Evolutionary conservation across 2,113 vertebrate genomes (phyloP).

Genomic region (Trinectes maculatus): DNA sequence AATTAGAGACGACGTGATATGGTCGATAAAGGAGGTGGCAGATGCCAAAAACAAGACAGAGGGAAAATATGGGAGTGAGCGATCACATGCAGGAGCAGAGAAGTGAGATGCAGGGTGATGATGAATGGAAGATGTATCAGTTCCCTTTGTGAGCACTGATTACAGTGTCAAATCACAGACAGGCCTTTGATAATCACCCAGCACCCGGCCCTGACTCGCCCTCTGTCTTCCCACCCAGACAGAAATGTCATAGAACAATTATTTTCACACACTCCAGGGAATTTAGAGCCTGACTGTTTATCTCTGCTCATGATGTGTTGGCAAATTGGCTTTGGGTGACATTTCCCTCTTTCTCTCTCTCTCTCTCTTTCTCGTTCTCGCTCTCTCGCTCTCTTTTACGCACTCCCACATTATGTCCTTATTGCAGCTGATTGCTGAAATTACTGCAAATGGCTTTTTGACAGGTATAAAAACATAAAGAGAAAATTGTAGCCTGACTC

Average conservation of each 20-base stretch:
- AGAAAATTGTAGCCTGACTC: too few species aligned
- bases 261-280: slow-evolving; percentile 36
- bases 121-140: slow-evolving; percentile 47
- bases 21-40: too few species aligned
- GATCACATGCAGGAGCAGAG: neutral
- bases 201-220: slow-evolving; percentile 15
- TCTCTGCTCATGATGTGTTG: slow-evolving; percentile 14
- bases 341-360: too few species aligned
- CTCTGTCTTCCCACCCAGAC: neutral
- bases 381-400: neutral
- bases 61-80: slow-evolving; percentile 23
- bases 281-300: slow-evolving; percentile 32
- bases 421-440: slow-evolving; percentile 9
- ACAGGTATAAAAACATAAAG: slow-evolving; percentile 7
- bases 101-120: slow-evolving; percentile 17
- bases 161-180: slow-evolving; percentile 57
- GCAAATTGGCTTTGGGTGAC: slow-evolving; percentile 18
- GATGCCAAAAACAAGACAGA: slow-evolving; percentile 9
- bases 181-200: slow-evolving; percentile 49
- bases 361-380: neutral
- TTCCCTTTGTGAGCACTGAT: slow-evolving; percentile 60
- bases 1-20: too few species aligned
- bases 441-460: slow-evolving; percentile 30
- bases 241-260: slow-evolving; percentile 60
- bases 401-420: neutral